phyloP scores from a whole-genome alignment of 1,140 invertebrate species.

The Heterodera schachtii region DNA sequence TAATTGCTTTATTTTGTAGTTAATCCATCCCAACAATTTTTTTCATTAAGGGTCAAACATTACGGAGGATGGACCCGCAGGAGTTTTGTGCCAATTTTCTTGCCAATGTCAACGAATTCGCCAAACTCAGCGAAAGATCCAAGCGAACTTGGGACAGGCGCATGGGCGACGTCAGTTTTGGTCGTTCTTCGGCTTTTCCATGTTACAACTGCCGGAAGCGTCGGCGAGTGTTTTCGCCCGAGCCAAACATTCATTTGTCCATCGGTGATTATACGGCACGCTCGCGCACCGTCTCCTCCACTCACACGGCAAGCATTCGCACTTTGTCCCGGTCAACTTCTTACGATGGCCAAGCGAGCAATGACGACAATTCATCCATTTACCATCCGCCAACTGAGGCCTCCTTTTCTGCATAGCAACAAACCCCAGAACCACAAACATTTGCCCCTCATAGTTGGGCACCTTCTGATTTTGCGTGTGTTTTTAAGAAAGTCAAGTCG shows the following conservation, averaged over 20 bases:
- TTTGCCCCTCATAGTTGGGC: not conserved
- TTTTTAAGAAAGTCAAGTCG: too few relatives aligned
- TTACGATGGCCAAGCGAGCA: not conserved
- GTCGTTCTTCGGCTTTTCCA: not conserved
- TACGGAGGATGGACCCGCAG: constrained; percentile 2
- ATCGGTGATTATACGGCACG: not conserved
- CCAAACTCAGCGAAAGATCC: not conserved
- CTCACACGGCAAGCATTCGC: not conserved
- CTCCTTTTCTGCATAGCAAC: not conserved
- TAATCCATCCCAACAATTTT: not conserved
- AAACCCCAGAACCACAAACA: not conserved
- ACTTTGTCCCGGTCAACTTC: not conserved
- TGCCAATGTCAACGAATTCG: constrained; percentile 1
- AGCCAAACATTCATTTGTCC: not conserved
- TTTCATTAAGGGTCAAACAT: not conserved
- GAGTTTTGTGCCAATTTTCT: constrained; percentile 3
- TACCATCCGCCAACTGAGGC: not conserved
- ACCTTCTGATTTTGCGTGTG: too few relatives aligned
- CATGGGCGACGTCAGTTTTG: not conserved
- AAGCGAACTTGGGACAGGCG: constrained; percentile 11
- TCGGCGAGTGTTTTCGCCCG: not conserved
- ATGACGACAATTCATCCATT: not conserved
- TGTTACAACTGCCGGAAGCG: not conserved
- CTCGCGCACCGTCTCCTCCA: not conserved
- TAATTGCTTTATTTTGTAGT: not conserved